Evolutionary conservation across 2,888 invertebrate genomes (phyloP), one percentile per base, ranked within the genome.

Genomic region (Meghimatium bilineatum): DNA sequence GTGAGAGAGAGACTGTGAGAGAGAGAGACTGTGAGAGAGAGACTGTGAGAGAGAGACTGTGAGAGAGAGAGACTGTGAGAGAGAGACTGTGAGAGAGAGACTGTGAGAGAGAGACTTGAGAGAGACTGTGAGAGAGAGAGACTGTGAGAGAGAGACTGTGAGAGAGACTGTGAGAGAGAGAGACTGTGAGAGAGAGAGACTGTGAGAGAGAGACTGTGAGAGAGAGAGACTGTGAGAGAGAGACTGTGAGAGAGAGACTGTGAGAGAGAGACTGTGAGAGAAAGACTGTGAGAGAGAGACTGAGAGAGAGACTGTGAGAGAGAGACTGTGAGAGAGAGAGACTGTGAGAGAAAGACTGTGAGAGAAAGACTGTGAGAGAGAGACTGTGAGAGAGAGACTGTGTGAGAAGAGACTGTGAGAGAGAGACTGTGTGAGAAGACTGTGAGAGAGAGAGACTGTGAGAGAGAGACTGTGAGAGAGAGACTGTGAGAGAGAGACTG

Each of bases 311-410:
- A 78, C 23, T 38, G 44, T 44, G 44, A 8, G 10, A 69, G 72
- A 71, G 36, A 79, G 44, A 79, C 34, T 12, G 10, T 49, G 49
- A 8, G 10, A 49, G 49, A 49, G 17, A 49, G 49, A 49, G 49
- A 49, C 49, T 49, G 49, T 17, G 79, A 71, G 60, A 83, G 44
- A 81, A 44, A 67, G 80, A 76, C 67, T 60, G 56, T 60, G 56
- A 49, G 49, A 49, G 17, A 49, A 17, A 67, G 75, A 80, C 63
- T 72, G 66, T 74, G 49, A 84, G 80, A 82, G 29, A 82, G 77
- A 38, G 56, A 82, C 67, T 76, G 75, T 81, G 78, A 85, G 77
- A 76, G 72, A 77, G 38, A 85, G 82, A 82, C 77, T 75, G 71
- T 56, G 77, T 77, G 71, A 80, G n/a, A 63, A 63, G 63, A 82